Percentiles rank a stretch among this genome's conserved stretches.
These are phyloP conservation scores for Eptesicus fuscus DNA, from an alignment of 2,113 vertebrate species.

Conservation along the genomic window DNA sequence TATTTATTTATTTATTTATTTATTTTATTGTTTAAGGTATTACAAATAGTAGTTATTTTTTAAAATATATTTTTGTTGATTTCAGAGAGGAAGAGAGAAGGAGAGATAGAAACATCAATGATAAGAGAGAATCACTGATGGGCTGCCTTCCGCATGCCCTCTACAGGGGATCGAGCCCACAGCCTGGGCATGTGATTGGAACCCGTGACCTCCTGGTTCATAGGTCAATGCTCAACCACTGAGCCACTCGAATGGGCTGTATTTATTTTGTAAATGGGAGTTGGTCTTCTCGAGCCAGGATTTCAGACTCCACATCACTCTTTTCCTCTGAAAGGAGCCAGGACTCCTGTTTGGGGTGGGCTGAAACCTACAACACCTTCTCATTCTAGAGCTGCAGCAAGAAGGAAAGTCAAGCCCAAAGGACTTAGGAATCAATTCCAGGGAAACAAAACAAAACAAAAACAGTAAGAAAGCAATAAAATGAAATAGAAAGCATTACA, in stretches of 20 bases:
- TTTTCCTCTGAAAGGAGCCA: not conserved
- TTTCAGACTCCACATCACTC: not conserved
- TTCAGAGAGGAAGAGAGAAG: not conserved
- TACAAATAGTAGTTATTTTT: not conserved
- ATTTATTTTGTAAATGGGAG: not conserved
- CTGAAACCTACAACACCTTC: not conserved
- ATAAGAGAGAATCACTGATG: not conserved
- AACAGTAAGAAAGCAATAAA: not conserved
- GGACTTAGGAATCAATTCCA: not conserved
- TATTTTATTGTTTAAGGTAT: too few relatives aligned
- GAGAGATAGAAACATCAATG: not conserved
- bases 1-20: not conserved
- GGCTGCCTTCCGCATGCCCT: not conserved
- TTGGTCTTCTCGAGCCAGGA: not conserved
- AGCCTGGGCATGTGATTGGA: not conserved
- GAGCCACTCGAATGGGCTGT: not conserved
- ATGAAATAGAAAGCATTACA: not conserved
- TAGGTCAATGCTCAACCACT: not conserved
- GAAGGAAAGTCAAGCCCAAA: not conserved
- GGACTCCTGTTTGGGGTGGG: accelerated
- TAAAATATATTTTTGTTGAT: not conserved
- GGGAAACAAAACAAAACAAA: not conserved
- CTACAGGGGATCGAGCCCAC: not conserved
- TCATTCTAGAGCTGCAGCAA: not conserved
- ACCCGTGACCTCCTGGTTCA: not conserved